Evolutionary conservation across 2,888 invertebrate genomes (phyloP).

Genomic region (Xanthorhoe spadicearia): DNA sequence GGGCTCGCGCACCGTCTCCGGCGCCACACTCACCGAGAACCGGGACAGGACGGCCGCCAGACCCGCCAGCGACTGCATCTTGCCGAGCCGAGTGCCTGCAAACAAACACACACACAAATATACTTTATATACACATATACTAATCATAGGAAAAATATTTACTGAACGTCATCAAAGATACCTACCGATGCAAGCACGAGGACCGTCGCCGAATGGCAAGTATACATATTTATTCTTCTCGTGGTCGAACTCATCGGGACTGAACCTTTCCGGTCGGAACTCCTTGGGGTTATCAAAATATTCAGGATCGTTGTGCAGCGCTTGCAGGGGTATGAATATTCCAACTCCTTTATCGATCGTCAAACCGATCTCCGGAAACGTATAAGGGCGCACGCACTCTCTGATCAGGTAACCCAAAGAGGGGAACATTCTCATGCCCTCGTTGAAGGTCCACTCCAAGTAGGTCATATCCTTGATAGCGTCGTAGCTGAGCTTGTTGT

Average conservation of each 20-base stretch:
- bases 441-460: slow-evolving; percentile 62
- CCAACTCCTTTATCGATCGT: slow-evolving; percentile 60
- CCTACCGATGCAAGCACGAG: slow-evolving; percentile 65
- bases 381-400: slow-evolving; percentile 56
- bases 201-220: slow-evolving; percentile 66
- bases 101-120: slow-evolving; percentile 19
- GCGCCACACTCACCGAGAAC: slow-evolving; percentile 62
- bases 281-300: slow-evolving; percentile 63
- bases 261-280: slow-evolving; percentile 65
- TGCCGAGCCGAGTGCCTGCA: slow-evolving; percentile 66
- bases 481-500: slow-evolving; percentile 59
- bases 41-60: slow-evolving; percentile 65
- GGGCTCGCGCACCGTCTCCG: slow-evolving; percentile 50
- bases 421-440: slow-evolving; percentile 67
- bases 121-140: not conserved
- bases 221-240: slow-evolving; percentile 56
- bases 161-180: no score
- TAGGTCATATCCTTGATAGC: slow-evolving; percentile 65
- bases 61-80: slow-evolving; percentile 73
- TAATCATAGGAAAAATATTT: not conserved
- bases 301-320: slow-evolving; percentile 62
- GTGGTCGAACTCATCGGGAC: slow-evolving; percentile 47
- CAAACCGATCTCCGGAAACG: slow-evolving; percentile 57
- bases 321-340: slow-evolving; percentile 60
- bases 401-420: slow-evolving; percentile 64